phyloP scores from a whole-genome alignment of 2,797 vertebrate species.

The Leucoraja ocellata region DNA sequence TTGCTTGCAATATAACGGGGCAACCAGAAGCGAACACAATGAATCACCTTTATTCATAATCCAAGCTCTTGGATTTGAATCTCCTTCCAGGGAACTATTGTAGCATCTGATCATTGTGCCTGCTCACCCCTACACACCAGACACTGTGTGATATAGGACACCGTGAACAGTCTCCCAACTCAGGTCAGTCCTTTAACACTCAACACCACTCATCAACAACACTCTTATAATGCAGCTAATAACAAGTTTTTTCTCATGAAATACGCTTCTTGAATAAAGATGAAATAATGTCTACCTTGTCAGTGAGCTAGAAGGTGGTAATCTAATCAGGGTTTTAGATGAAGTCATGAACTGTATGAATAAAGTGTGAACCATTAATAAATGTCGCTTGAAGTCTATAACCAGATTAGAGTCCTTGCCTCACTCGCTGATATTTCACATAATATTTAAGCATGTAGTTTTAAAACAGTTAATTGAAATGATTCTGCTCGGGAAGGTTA shows the following conservation, averaged over 20 bases:
- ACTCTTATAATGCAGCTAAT: neutral
- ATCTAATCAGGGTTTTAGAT: neutral
- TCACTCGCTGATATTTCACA: slow-evolving; percentile 9
- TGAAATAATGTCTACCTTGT: slow-evolving; percentile 7
- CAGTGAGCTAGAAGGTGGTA: neutral
- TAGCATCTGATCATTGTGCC: neutral
- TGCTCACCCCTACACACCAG: neutral
- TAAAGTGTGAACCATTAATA: neutral
- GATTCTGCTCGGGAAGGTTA: neutral
- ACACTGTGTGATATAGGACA: neutral
- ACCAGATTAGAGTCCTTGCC: neutral
- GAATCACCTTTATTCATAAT: neutral
- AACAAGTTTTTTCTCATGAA: neutral
- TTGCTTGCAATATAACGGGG: too few relatives aligned
- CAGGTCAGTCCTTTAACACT: neutral
- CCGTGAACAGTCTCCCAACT: neutral
- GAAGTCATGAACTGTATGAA: neutral
- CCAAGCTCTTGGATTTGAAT: neutral
- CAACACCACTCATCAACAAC: neutral
- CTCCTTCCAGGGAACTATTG: too few relatives aligned
- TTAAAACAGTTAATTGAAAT: neutral
- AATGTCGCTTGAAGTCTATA: neutral
- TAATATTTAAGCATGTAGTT: neutral
- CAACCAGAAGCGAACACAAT: too few relatives aligned
- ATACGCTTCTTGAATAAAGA: slow-evolving; percentile 4